Evolutionary conservation across 1,140 invertebrate genomes (phyloP).

Genomic region (Andricus grossulariae): DNA sequence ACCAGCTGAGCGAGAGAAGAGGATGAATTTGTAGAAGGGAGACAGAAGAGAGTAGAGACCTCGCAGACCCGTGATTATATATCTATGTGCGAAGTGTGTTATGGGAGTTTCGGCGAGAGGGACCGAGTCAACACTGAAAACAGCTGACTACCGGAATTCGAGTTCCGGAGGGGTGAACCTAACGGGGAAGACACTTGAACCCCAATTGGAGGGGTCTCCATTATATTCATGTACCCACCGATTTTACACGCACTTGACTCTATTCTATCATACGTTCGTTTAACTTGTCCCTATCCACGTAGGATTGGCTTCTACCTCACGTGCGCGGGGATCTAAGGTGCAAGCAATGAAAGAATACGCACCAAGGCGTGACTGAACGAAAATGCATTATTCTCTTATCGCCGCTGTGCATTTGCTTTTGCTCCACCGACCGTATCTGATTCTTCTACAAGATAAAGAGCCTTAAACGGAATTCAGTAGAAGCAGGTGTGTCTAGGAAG

Average conservation of each 20-base stretch:
- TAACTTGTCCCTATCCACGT: slow-evolving; percentile 1
- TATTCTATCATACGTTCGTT: slow-evolving; percentile 64
- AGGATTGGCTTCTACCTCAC: slow-evolving; percentile 39
- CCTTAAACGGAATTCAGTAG: slow-evolving; percentile 9
- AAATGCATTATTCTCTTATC: slow-evolving; percentile 44
- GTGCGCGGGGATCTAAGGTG: slow-evolving; percentile 40
- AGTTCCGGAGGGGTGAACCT: slow-evolving; percentile 70
- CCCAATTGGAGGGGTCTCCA: slow-evolving; percentile 69
- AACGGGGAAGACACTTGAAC: slow-evolving; percentile 67
- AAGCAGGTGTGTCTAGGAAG: neutral
- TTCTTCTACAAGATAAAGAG: slow-evolving; percentile 18
- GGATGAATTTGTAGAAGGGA: slow-evolving; percentile 32
- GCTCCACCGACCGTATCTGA: neutral
- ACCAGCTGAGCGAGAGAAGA: slow-evolving; percentile 26
- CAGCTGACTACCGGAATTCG: slow-evolving; percentile 75
- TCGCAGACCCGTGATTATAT: slow-evolving; percentile 52
- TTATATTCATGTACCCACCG: slow-evolving; percentile 68
- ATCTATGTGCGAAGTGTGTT: slow-evolving; percentile 46
- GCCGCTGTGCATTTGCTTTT: slow-evolving; percentile 31
- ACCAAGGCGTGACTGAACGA: slow-evolving; percentile 53
- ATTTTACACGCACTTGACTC: slow-evolving; percentile 78
- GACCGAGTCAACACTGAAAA: slow-evolving; percentile 65
- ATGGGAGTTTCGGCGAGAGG: slow-evolving; percentile 47
- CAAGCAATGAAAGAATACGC: slow-evolving; percentile 32
- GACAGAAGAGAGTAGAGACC: slow-evolving; percentile 48